Percentiles rank a stretch among this genome's conserved stretches.
phyloP scores from a whole-genome alignment of 2,888 invertebrate genomes.

The Leistus spinibarbis region DNA sequence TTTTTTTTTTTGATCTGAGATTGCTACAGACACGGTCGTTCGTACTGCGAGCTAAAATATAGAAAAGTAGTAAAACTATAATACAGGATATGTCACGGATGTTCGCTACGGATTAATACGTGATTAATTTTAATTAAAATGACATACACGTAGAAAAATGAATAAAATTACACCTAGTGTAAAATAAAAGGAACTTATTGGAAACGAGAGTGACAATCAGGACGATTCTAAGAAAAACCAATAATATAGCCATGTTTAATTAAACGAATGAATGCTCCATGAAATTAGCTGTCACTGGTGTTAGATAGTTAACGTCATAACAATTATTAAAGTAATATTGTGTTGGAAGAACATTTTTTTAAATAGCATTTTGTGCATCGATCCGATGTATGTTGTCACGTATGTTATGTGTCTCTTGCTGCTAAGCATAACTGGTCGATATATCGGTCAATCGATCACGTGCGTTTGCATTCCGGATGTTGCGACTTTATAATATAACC shows the following conservation, averaged over 20 bases:
- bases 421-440: slow-evolving; percentile 15
- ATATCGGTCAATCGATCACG: slow-evolving; percentile 19
- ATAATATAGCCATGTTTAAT: neutral
- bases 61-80: no score
- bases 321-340: neutral
- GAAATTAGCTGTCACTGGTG: neutral
- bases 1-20: no score
- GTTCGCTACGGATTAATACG: no score
- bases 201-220: no score
- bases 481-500: neutral
- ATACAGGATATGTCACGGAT: no score
- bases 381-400: neutral
- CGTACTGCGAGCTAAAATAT: no score
- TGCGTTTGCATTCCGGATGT: slow-evolving; percentile 6
- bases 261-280: neutral
- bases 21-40: no score
- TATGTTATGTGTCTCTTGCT: slow-evolving; percentile 3
- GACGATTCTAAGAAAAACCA: no score
- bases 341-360: neutral
- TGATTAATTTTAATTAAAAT: no score
- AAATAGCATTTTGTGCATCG: neutral
- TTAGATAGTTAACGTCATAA: neutral
- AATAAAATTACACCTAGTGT: no score
- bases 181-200: no score
- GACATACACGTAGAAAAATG: no score